Percentiles rank a stretch among this genome's conserved stretches.
Evolutionary conservation across 2,888 invertebrate genomes (phyloP).

Genomic region (Sabatieria punctata): DNA sequence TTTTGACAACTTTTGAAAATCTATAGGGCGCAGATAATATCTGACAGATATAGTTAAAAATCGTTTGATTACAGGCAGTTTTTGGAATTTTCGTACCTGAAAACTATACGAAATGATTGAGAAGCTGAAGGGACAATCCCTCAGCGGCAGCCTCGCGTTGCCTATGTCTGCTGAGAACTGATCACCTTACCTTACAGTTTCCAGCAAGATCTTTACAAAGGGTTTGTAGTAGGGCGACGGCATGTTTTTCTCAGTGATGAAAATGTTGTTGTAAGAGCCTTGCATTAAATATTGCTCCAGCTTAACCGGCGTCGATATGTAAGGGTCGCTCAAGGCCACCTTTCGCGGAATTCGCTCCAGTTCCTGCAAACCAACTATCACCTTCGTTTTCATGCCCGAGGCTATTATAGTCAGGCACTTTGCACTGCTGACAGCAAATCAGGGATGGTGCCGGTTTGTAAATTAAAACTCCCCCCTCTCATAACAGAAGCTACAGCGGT

Average conservation of each 20-base stretch:
- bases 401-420: too few species aligned
- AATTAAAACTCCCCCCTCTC: slow-evolving; percentile 22
- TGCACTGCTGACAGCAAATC: too few species aligned
- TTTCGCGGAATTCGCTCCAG: slow-evolving; percentile 77
- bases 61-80: too few species aligned
- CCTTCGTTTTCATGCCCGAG: too few species aligned
- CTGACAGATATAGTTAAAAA: too few species aligned
- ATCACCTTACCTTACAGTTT: slow-evolving; percentile 68
- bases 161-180: not conserved
- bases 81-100: too few species aligned
- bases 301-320: slow-evolving; percentile 79
- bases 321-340: slow-evolving; percentile 75
- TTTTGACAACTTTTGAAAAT: too few species aligned
- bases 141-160: not conserved
- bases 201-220: slow-evolving; percentile 85
- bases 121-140: too few species aligned
- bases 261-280: slow-evolving; percentile 92
- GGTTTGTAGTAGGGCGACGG: slow-evolving; percentile 87
- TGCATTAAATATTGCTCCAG: slow-evolving; percentile 98
- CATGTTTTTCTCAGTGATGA: slow-evolving; percentile 79
- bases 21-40: too few species aligned
- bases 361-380: too few species aligned
- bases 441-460: not conserved
- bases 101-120: too few species aligned
- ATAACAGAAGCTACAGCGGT: slow-evolving; percentile 94